phyloP scores from a whole-genome alignment of 2,888 invertebrate genomes.

The Lagria hirta region DNA sequence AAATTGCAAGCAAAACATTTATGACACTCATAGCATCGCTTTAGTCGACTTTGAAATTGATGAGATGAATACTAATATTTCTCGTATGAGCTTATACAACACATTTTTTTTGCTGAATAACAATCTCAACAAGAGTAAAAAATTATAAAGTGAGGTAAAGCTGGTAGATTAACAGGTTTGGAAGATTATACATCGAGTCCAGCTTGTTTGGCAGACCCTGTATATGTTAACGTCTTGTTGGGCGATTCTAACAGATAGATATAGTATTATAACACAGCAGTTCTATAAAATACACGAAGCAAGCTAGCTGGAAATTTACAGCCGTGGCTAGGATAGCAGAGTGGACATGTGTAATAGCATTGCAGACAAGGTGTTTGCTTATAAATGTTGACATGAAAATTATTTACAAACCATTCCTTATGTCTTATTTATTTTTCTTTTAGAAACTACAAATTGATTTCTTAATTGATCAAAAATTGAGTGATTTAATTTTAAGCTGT shows the following conservation, averaged over 20 bases:
- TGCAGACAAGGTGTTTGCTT: conserved; percentile 48
- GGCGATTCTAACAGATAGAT: conserved; percentile 28
- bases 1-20: conserved; percentile 36
- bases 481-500: no score
- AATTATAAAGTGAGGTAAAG: no score
- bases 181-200: no score
- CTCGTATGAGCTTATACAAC: no score
- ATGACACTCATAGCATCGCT: conserved; percentile 36
- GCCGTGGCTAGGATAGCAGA: conserved; percentile 34
- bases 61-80: conserved; percentile 37
- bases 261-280: conserved; percentile 27
- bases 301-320: conserved; percentile 26
- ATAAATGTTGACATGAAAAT: conserved; percentile 48
- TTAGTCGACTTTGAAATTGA: conserved; percentile 34
- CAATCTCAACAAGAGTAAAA: no score
- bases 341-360: conserved; percentile 46
- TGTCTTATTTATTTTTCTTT: conserved; percentile 41
- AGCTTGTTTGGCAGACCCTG: conserved; percentile 16
- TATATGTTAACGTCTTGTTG: conserved; percentile 27
- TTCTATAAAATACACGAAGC: conserved; percentile 27
- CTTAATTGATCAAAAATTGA: conserved; percentile 37
- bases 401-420: conserved; percentile 45
- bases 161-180: no score
- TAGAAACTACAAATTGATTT: conserved; percentile 43
- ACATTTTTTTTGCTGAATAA: no score